A percentile compares a stretch with the other conserved stretches of the same genome.
These are phyloP conservation scores for Ennomos quercinarius DNA, from an alignment of 2,888 invertebrate genomes.

Conservation along the genomic window DNA sequence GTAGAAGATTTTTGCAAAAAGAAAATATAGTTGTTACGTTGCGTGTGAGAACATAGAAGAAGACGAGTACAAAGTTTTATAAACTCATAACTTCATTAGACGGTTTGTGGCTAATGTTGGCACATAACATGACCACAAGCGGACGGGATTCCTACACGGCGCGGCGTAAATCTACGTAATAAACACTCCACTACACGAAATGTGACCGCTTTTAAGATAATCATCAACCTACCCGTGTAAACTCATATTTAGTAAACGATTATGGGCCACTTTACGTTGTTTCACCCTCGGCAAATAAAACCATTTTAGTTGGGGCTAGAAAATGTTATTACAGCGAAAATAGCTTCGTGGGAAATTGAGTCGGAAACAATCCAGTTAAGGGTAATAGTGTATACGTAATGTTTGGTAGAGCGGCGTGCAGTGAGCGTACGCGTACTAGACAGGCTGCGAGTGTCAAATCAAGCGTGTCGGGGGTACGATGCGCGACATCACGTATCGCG, in stretches of 20 bases:
- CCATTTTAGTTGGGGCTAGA: constrained; percentile 24
- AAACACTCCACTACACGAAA: constrained; percentile 62
- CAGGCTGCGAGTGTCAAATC: constrained; percentile 50
- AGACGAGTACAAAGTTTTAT: constrained; percentile 22
- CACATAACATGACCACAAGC: constrained; percentile 46
- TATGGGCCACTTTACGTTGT: constrained; percentile 42
- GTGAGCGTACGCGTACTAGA: constrained; percentile 17
- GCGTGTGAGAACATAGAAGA: background rate
- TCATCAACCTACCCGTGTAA: constrained; percentile 49
- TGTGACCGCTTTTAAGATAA: constrained; percentile 54
- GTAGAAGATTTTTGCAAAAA: no score
- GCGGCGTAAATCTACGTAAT: constrained; percentile 59
- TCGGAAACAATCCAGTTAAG: constrained; percentile 28
- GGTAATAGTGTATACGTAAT: constrained; percentile 16
- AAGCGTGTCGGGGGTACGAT: constrained; percentile 49
- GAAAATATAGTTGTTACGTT: no score
- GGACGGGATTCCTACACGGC: constrained; percentile 61
- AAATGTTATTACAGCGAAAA: constrained; percentile 33
- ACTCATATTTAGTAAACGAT: constrained; percentile 47
- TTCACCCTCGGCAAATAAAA: constrained; percentile 41
- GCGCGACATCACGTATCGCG: constrained; percentile 73
- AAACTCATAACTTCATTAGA: constrained; percentile 26
- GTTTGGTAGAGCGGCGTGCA: constrained; percentile 26
- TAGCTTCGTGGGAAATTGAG: constrained; percentile 36
- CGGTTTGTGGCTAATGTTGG: constrained; percentile 18